A percentile compares a stretch with the other conserved stretches of the same genome.
Evolutionary conservation across 1,140 invertebrate species (phyloP).

Genomic region (Tribolium madens): DNA sequence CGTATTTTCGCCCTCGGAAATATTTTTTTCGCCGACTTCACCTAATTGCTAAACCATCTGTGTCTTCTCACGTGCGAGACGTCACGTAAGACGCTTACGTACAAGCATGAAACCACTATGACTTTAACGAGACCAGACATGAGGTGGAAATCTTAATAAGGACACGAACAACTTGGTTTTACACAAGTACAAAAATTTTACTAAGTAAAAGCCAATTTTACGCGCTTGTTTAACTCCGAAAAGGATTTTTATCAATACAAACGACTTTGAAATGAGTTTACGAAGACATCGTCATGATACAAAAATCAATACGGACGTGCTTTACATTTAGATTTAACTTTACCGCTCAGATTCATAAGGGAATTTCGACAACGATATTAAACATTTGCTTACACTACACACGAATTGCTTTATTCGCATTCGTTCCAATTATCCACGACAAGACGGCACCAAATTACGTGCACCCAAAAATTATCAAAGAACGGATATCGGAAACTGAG

Average conservation of each 20-base stretch:
- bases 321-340: constrained; percentile 37
- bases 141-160: constrained; percentile 18
- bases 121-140: neutral
- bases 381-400: neutral
- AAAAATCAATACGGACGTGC: constrained; percentile 38
- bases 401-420: neutral
- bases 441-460: too few species aligned
- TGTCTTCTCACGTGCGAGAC: constrained; percentile 3
- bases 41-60: neutral
- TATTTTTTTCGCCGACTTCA: neutral
- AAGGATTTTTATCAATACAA: constrained; percentile 38
- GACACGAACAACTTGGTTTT: neutral
- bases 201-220: constrained; percentile 26
- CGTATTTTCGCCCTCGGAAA: neutral
- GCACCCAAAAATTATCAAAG: too few species aligned
- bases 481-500: too few species aligned
- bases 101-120: constrained; percentile 4
- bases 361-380: constrained; percentile 11
- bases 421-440: neutral
- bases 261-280: constrained; percentile 39
- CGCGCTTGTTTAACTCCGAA: constrained; percentile 25
- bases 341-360: constrained; percentile 29
- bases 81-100: constrained; percentile 2
- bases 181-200: constrained; percentile 2
- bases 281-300: constrained; percentile 35